Evolutionary conservation across 2,113 vertebrate species (phyloP).

Genomic region (Dicaeum eximium): DNA sequence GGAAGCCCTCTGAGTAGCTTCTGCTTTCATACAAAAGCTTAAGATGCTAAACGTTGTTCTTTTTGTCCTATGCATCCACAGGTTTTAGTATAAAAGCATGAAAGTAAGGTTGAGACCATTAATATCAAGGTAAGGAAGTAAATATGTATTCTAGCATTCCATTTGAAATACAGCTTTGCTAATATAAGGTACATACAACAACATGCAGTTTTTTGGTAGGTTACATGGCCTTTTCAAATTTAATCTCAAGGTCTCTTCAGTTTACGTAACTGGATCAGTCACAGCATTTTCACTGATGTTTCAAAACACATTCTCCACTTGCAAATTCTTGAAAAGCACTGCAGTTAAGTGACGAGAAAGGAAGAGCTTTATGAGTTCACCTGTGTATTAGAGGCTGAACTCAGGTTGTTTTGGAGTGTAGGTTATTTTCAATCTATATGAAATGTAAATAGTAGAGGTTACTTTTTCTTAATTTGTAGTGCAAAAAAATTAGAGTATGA

Average conservation of each 20-base stretch:
- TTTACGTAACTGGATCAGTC: not conserved
- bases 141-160: not conserved
- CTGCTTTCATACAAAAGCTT: not conserved
- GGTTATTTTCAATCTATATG: not conserved
- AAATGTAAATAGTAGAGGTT: not conserved
- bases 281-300: not conserved
- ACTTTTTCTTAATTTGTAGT: not conserved
- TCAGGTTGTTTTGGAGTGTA: not conserved
- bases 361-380: not conserved
- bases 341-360: not conserved
- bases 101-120: not conserved
- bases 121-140: not conserved
- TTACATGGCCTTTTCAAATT: not conserved
- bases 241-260: not conserved
- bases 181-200: not conserved
- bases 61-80: not conserved
- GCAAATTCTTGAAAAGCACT: not conserved
- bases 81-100: not conserved
- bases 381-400: not conserved
- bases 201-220: not conserved
- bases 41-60: not conserved
- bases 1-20: not conserved
- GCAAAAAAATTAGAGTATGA: not conserved
- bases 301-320: not conserved
- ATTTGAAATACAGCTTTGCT: not conserved